A percentile compares a stretch with the other conserved stretches of the same genome.
Evolutionary conservation across 2,113 vertebrate species (phyloP).

Genomic region (Labeo catla): DNA sequence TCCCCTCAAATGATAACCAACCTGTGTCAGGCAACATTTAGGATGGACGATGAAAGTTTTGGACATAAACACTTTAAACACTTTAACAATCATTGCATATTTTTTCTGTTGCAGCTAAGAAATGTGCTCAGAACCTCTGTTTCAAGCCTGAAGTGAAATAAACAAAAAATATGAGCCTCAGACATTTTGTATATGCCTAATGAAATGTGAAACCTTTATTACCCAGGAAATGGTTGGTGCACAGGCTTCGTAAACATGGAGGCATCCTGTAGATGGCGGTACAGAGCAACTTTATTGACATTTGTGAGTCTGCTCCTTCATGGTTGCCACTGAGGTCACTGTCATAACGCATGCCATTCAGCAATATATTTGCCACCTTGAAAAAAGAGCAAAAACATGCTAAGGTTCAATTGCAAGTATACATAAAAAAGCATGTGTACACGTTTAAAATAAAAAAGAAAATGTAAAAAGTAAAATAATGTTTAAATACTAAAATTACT

Average conservation of each 20-base stretch:
- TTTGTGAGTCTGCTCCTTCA: constrained; percentile 80
- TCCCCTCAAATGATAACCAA: constrained; percentile 96
- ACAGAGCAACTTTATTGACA: constrained; percentile 89
- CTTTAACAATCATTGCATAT: neutral
- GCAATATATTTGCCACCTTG: constrained; percentile 95
- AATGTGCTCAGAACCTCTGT: neutral
- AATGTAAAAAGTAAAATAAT: too few species aligned
- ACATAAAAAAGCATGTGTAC: too few species aligned
- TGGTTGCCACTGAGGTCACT: constrained; percentile 84
- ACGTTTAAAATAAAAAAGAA: too few species aligned
- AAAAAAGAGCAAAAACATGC: constrained; percentile 35
- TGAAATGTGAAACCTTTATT: constrained; percentile 57
- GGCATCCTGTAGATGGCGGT: constrained; percentile 95
- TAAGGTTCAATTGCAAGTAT: neutral
- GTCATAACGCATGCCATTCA: constrained; percentile 94
- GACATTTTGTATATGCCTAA: neutral
- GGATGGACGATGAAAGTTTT: neutral
- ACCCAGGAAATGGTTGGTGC: constrained; percentile 98
- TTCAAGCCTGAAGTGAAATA: neutral
- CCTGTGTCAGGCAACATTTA: constrained; percentile 72
- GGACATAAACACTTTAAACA: neutral
- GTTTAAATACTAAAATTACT: too few species aligned
- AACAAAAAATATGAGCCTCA: neutral
- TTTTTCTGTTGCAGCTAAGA: neutral
- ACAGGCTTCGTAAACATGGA: constrained; percentile 89